Evolutionary conservation across 2,797 vertebrate genomes (phyloP).

Genomic region (Anguilla obscura): DNA sequence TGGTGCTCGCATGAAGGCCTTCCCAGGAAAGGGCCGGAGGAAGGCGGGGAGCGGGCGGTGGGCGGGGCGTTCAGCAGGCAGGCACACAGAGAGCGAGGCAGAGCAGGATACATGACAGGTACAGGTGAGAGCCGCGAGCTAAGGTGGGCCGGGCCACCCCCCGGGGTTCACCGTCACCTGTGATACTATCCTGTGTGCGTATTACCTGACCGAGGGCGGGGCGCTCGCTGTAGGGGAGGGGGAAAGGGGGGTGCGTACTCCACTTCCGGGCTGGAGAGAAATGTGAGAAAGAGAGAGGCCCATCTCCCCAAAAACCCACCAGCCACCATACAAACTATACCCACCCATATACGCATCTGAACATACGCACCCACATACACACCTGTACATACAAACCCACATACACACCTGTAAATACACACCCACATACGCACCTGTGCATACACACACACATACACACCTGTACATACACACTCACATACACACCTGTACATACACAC

Average conservation of each 20-base stretch:
- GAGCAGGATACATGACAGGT: slow-evolving; percentile 84
- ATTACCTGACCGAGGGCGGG: slow-evolving; percentile 75
- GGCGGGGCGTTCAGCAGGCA: slow-evolving; percentile 70
- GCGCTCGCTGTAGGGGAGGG: slow-evolving; percentile 65
- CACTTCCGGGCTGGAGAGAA: slow-evolving; percentile 79
- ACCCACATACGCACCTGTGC: not conserved
- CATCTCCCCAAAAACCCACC: slow-evolving; percentile 35
- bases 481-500: not conserved
- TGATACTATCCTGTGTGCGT: slow-evolving; percentile 78
- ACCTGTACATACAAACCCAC: slow-evolving; percentile 29
- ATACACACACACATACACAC: not conserved
- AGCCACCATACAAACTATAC: slow-evolving; percentile 17
- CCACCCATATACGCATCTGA: not conserved
- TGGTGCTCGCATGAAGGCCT: slow-evolving; percentile 57
- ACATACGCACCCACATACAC: not conserved
- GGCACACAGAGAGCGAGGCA: slow-evolving; percentile 66
- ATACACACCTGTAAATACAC: slow-evolving; percentile 44
- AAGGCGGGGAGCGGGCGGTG: slow-evolving; percentile 70
- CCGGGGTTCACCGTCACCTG: slow-evolving; percentile 80
- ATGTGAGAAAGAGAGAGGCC: slow-evolving; percentile 72
- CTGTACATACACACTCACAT: not conserved
- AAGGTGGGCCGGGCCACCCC: slow-evolving; percentile 71
- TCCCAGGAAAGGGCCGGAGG: slow-evolving; percentile 79
- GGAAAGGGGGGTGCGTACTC: slow-evolving; percentile 61
- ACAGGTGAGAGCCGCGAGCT: slow-evolving; percentile 76